Percentiles rank a stretch among this genome's conserved stretches.
These are phyloP conservation scores for Eulacestoma nigropectus DNA, from an alignment of 2,113 vertebrate genomes.

Conservation along the genomic window DNA sequence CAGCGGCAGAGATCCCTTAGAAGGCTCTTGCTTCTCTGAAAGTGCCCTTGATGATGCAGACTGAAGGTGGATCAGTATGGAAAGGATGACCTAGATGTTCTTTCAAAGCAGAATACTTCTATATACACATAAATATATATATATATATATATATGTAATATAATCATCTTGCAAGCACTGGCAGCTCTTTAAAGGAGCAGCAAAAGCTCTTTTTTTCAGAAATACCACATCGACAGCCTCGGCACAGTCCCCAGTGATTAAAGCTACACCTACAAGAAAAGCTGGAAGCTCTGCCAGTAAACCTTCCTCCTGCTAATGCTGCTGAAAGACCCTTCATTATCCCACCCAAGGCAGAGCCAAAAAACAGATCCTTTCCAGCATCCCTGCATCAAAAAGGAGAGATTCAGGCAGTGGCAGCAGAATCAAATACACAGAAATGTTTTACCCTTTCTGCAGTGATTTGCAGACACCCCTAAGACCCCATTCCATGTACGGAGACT, in stretches of 20 bases:
- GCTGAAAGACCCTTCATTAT: slow-evolving; percentile 18
- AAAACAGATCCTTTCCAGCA: not conserved
- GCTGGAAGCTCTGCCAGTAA: slow-evolving; percentile 27
- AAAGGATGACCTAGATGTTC: slow-evolving; percentile 29
- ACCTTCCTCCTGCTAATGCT: not conserved
- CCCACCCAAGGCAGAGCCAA: slow-evolving; percentile 6
- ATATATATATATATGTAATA: not conserved
- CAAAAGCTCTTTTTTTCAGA: not conserved
- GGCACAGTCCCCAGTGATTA: slow-evolving; percentile 3
- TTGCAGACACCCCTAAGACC: not conserved
- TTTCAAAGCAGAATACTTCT: not conserved
- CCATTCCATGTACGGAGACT: rapidly evolving
- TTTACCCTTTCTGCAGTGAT: not conserved
- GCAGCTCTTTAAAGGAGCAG: slow-evolving; percentile 21
- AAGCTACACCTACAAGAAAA: slow-evolving; percentile 15
- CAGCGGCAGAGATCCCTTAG: not conserved
- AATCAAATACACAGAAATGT: not conserved
- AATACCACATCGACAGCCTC: not conserved
- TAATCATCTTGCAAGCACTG: not conserved
- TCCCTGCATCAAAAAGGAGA: not conserved
- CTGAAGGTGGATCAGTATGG: slow-evolving; percentile 5
- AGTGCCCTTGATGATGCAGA: slow-evolving; percentile 21
- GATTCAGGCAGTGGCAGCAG: not conserved
- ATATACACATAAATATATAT: not conserved
- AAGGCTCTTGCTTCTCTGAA: not conserved